phyloP scores from a whole-genome alignment of 2,888 invertebrate genomes.

The Globia sparganii region DNA sequence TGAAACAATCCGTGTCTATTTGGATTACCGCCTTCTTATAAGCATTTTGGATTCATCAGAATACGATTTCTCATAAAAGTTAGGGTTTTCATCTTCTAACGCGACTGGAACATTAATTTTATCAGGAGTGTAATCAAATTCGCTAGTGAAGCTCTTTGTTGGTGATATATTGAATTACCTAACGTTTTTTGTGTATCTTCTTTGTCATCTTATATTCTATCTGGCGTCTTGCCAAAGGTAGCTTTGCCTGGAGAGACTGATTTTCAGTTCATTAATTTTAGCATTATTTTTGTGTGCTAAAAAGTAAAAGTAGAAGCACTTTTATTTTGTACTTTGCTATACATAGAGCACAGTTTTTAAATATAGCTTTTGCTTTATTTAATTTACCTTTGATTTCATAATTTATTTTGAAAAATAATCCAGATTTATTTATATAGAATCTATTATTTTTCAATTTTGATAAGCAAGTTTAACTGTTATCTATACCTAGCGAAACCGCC shows the following conservation, averaged over 20 bases:
- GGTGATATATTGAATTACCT: slow-evolving; percentile 43
- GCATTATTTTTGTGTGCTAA: slow-evolving; percentile 4
- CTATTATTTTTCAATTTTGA: neutral
- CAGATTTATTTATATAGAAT: neutral
- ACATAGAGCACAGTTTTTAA: neutral
- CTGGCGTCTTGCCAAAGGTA: slow-evolving; percentile 49
- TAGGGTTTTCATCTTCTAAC: slow-evolving; percentile 40
- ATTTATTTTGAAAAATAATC: neutral
- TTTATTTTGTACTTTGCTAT: slow-evolving; percentile 4
- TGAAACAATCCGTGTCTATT: slow-evolving; percentile 71
- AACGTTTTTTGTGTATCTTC: slow-evolving; percentile 38
- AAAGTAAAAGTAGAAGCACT: too few relatives aligned
- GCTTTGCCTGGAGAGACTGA: slow-evolving; percentile 34
- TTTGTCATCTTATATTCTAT: slow-evolving; percentile 46
- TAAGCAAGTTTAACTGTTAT: neutral
- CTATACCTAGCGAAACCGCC: too few relatives aligned
- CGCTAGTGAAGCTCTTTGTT: slow-evolving; percentile 40
- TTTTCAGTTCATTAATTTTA: slow-evolving; percentile 49
- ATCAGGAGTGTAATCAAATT: slow-evolving; percentile 53
- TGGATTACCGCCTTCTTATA: slow-evolving; percentile 71
- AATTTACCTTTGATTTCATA: neutral
- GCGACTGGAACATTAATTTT: slow-evolving; percentile 44
- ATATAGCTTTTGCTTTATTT: neutral
- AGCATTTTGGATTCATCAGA: slow-evolving; percentile 69
- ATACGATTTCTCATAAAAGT: slow-evolving; percentile 68